phyloP scores from a whole-genome alignment of 2,888 invertebrate genomes.

The Helleia helle region DNA sequence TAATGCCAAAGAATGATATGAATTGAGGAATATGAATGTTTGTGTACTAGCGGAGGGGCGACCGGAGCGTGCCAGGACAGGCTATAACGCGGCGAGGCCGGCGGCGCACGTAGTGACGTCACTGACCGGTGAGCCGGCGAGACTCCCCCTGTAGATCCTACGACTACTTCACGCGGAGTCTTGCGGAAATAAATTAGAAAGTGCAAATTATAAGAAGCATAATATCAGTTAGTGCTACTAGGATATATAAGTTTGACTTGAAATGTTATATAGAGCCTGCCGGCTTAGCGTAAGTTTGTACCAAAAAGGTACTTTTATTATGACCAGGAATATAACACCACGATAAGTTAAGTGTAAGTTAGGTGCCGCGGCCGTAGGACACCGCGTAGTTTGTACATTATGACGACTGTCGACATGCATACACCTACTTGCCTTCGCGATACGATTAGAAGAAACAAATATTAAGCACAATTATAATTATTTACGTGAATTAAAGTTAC shows the following conservation, averaged over 20 bases:
- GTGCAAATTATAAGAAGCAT: constrained; percentile 8
- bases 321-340: constrained; percentile 59
- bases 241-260: constrained; percentile 29
- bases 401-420: constrained; percentile 32
- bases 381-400: constrained; percentile 22
- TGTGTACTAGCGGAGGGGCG: constrained; percentile 41
- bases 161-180: constrained; percentile 45
- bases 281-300: constrained; percentile 33
- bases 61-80: constrained; percentile 27
- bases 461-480: constrained; percentile 27
- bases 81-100: neutral
- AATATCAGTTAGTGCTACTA: constrained; percentile 10
- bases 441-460: constrained; percentile 35
- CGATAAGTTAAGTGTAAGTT: constrained; percentile 11
- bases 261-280: constrained; percentile 38
- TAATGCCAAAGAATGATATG: constrained; percentile 69
- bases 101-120: constrained; percentile 16
- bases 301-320: constrained; percentile 30
- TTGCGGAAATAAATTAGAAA: constrained; percentile 31
- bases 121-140: constrained; percentile 20
- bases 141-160: constrained; percentile 45
- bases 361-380: constrained; percentile 13
- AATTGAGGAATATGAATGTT: constrained; percentile 41
- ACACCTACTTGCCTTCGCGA: constrained; percentile 67
- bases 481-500: constrained; percentile 47